Evolutionary conservation across 2,797 vertebrate species (phyloP).

Genomic region (Phoeniculus purpureus): DNA sequence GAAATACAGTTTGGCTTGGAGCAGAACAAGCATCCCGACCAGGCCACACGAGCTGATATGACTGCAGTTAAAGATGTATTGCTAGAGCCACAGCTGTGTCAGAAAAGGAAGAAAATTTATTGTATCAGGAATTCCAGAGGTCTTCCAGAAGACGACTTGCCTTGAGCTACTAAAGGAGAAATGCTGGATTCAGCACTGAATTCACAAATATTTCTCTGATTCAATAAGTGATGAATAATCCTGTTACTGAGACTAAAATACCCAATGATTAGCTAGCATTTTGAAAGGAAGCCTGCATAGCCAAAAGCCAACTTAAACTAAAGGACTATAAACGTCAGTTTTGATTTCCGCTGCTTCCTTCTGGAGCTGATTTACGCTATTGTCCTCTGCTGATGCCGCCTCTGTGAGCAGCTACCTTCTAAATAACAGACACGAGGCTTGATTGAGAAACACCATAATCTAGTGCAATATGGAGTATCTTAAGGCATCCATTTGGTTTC

Average conservation of each 20-base stretch:
- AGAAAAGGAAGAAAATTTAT: slow-evolving; percentile 12
- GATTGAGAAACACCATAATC: background rate
- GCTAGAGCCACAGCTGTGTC: background rate
- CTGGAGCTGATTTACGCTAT: background rate
- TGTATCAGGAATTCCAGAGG: slow-evolving; percentile 2
- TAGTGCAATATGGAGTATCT: background rate
- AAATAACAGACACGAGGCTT: background rate
- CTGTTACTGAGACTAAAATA: background rate
- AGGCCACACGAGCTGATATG: background rate
- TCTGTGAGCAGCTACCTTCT: background rate
- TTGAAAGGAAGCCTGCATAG: background rate
- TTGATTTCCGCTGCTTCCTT: background rate
- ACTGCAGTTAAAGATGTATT: slow-evolving; percentile 32
- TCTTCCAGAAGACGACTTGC: slow-evolving; percentile 27
- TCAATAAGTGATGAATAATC: background rate
- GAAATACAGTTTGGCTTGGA: slow-evolving; percentile 46
- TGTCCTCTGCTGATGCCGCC: background rate
- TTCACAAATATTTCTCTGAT: background rate
- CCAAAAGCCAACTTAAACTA: background rate
- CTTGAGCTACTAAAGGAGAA: background rate
- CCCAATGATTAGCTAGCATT: background rate
- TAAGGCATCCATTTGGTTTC: background rate
- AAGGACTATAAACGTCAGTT: background rate
- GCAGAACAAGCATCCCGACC: background rate
- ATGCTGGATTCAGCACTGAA: background rate